phyloP scores from a whole-genome alignment of 1,140 invertebrate genomes.

The Calephelis nemesis region DNA sequence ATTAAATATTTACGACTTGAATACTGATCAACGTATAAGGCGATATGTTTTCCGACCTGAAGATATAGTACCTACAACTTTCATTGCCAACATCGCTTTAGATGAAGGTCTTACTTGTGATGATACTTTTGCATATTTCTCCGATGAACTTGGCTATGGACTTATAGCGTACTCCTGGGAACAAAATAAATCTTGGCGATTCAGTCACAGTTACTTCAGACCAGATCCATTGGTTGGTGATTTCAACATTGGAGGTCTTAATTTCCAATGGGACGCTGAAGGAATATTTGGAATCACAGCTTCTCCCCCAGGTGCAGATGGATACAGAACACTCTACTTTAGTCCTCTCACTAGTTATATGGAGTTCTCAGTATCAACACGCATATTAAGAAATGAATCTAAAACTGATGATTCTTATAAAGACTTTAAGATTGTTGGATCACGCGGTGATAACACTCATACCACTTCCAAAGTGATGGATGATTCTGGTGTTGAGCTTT shows the following conservation, averaged over 20 bases:
- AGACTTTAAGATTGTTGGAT: conserved; percentile 85
- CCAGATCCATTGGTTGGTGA: conserved; percentile 88
- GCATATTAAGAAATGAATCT: conserved; percentile 83
- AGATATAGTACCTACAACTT: conserved; percentile 87
- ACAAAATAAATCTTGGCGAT: conserved; percentile 87
- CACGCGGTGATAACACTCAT: conserved; percentile 83
- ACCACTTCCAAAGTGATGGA: conserved; percentile 87
- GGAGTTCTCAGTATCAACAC: conserved; percentile 88
- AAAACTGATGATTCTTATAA: conserved; percentile 84
- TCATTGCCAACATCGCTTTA: conserved; percentile 90
- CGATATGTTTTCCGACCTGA: conserved; percentile 85
- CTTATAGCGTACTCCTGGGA: conserved; percentile 88
- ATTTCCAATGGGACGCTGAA: conserved; percentile 90
- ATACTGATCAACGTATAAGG: conserved; percentile 84
- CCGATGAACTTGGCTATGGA: conserved; percentile 89
- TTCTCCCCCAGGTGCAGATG: conserved; percentile 82
- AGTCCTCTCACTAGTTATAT: conserved; percentile 87
- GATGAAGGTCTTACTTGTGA: conserved; percentile 87
- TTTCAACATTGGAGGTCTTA: conserved; percentile 88
- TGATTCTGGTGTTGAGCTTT: conserved; percentile 86
- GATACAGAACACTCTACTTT: conserved; percentile 86
- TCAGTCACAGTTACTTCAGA: conserved; percentile 87
- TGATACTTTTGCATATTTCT: conserved; percentile 89
- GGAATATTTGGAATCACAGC: conserved; percentile 90
- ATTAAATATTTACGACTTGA: conserved; percentile 87